phyloP scores from a whole-genome alignment of 1,140 invertebrate species.

The Pogonus chalceus region DNA sequence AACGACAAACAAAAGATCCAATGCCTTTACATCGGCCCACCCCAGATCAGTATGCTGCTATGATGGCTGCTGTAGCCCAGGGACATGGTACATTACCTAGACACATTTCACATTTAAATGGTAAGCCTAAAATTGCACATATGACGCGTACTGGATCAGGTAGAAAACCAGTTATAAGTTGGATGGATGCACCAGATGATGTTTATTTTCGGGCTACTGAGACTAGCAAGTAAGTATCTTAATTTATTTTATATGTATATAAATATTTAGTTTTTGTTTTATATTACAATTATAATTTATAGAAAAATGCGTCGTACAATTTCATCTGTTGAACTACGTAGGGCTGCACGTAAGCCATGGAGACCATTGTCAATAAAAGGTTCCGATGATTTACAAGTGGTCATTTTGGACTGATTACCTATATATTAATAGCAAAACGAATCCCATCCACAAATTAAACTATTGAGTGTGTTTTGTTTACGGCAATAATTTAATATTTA shows the following conservation, averaged over 20 bases:
- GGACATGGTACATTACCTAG: slow-evolving; percentile 47
- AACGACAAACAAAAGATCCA: slow-evolving; percentile 57
- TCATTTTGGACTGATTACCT: slow-evolving; percentile 28
- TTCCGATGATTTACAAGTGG: slow-evolving; percentile 29
- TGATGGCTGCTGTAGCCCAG: slow-evolving; percentile 46
- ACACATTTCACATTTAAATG: slow-evolving; percentile 55
- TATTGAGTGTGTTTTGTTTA: not conserved
- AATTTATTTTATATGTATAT: slow-evolving; percentile 14
- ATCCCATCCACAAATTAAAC: not conserved
- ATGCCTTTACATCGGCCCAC: slow-evolving; percentile 52
- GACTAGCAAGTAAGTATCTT: slow-evolving; percentile 68
- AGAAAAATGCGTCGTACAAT: slow-evolving; percentile 77
- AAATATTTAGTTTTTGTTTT: not conserved
- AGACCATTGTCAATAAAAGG: slow-evolving; percentile 46
- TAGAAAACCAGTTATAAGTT: slow-evolving; percentile 86
- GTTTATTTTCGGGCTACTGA: slow-evolving; percentile 89
- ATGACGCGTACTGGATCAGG: slow-evolving; percentile 50
- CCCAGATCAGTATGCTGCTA: slow-evolving; percentile 55
- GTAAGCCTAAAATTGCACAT: slow-evolving; percentile 63
- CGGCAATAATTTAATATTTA: slow-evolving; percentile 2
- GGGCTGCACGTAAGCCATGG: slow-evolving; percentile 87
- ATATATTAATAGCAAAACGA: not conserved
- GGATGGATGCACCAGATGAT: slow-evolving; percentile 96
- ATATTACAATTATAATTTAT: slow-evolving; percentile 24
- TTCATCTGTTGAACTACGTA: slow-evolving; percentile 67